phyloP scores from a whole-genome alignment of 2,113 vertebrate species.

The Vombatus ursinus region DNA sequence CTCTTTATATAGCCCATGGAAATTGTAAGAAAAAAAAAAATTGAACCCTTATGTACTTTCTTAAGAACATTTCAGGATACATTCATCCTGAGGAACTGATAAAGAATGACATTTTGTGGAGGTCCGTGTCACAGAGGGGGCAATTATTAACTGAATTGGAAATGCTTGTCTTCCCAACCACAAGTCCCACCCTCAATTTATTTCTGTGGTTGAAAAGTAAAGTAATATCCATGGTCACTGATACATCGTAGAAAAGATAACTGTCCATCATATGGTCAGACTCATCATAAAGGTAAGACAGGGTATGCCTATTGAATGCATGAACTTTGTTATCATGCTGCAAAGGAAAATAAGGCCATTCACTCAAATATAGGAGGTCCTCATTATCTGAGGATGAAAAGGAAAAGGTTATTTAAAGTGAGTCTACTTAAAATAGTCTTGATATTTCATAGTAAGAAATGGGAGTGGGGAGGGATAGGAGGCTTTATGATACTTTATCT shows the following conservation, averaged over 20 bases:
- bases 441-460: too few species aligned
- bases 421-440: too few species aligned
- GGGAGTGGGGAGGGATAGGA: too few species aligned
- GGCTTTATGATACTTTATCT: too few species aligned
- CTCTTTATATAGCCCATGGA: slow-evolving; percentile 45
- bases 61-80: not conserved
- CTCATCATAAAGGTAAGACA: not conserved
- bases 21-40: slow-evolving; percentile 60
- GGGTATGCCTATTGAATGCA: not conserved
- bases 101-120: slow-evolving; percentile 35
- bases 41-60: slow-evolving; percentile 28
- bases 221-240: not conserved
- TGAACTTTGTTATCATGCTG: not conserved
- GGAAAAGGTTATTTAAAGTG: too few species aligned
- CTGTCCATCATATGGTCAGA: not conserved
- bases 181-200: slow-evolving; percentile 21
- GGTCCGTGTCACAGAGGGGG: too few species aligned
- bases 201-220: slow-evolving; percentile 52
- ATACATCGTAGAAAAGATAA: not conserved
- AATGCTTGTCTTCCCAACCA: slow-evolving; percentile 42
- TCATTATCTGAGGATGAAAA: not conserved
- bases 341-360: not conserved
- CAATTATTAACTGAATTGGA: slow-evolving; percentile 50
- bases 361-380: not conserved
- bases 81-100: slow-evolving; percentile 40